Base-by-base conservation (phyloP, 92 coral and sea anemone species). In the Pocillopora grandis region DNA sequence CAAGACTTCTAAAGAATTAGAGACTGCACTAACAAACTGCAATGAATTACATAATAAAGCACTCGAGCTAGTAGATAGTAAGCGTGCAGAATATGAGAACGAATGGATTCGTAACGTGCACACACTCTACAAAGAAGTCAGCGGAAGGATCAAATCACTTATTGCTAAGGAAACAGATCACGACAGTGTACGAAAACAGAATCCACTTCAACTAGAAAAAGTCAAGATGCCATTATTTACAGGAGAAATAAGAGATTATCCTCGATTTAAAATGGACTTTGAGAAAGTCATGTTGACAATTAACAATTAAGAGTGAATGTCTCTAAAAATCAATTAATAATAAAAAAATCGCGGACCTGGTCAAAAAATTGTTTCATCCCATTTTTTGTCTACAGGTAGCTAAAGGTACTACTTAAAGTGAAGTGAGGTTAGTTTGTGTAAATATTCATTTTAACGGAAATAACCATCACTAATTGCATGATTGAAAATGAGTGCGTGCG, bases 181-280 rank as follows among this genome's bases (percentile, higher is more conserved):
- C 17, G 88, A 83, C 72, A 23, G 62, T 57, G 69, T 77, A 61
- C 84, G 31, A 23, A 52, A 70, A 83, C 78, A 83, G 37, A 77
- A 71, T 69, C 85, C 75, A 31, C 81, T 68, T 19, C 88, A 67
- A 23, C 42, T 78, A 10, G 85, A 78, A 72, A 84, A 89, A 55
- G 80, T 79, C 21, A 61, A 64, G 48, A 66, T 83, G 85, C 88
- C 71, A 11, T 58, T 35, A 21, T 88, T 88, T 74, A 66, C 68
- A 15, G 88, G 91, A 73, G 87, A 89, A 35, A 66, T 92, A 66
- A 88, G 92, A 78, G 87, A 92, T 49, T 87, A 89, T 66, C 87
- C 92, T 17, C 84, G 79, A 58, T 86, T 89, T 77, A 80, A 85
- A 78, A 67, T 76, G 15, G 91, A 89, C 64, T 92, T 89, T 76